Conservation (phyloP, 2,113 vertebrate species). For the Anser brachyrhynchus region DNA sequence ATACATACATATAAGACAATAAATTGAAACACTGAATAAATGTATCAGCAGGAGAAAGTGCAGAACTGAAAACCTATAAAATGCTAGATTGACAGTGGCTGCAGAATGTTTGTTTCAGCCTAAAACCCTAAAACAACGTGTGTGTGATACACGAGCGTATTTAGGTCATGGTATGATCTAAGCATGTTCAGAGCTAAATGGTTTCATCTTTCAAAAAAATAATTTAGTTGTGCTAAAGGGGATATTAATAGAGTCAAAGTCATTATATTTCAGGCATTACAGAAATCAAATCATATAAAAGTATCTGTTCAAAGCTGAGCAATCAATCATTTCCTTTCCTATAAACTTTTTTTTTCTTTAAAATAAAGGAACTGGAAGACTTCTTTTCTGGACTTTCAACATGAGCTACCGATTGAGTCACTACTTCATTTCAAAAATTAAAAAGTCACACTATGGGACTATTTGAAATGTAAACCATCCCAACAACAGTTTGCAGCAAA, state of each 20-base stretch:
- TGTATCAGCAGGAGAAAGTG: neutral
- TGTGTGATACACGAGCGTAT: neutral
- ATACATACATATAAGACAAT: neutral
- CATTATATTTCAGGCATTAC: conserved; percentile 21
- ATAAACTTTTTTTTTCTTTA: conserved; percentile 17
- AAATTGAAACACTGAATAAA: conserved; percentile 23
- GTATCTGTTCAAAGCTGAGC: conserved; percentile 39
- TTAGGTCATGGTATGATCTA: conserved; percentile 25
- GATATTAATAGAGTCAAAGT: conserved; percentile 49
- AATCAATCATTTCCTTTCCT: conserved; percentile 31
- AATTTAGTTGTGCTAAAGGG: conserved; percentile 37
- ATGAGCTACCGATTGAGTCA: neutral
- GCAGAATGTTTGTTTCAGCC: conserved; percentile 22
- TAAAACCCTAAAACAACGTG: conserved; percentile 26
- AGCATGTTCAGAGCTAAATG: conserved; percentile 40
- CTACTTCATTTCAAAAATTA: neutral
- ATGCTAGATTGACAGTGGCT: neutral
- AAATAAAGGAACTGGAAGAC: neutral
- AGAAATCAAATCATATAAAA: conserved; percentile 35
- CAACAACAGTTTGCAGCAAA: neutral
- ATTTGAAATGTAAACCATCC: neutral
- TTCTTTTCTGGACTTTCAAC: neutral
- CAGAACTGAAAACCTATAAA: conserved; percentile 3
- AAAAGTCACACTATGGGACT: neutral
- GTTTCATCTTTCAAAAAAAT: conserved; percentile 50